Conservation (phyloP, 2,888 invertebrate genomes). For the Andricus curvator region DNA sequence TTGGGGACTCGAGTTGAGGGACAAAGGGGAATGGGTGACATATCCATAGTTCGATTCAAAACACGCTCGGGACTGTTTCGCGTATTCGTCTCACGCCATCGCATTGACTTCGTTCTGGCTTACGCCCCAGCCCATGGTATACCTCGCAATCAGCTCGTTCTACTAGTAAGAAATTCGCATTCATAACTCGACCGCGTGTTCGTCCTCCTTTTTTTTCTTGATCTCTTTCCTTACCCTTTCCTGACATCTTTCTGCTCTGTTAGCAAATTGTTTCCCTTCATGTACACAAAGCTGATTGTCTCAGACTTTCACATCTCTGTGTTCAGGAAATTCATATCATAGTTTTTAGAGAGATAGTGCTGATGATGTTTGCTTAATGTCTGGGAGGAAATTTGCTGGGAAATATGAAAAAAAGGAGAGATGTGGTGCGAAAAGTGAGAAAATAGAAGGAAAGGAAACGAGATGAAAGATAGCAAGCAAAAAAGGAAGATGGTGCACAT, state of each 20-base stretch:
- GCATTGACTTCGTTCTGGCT: slow-evolving; percentile 57
- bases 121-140: slow-evolving; percentile 54
- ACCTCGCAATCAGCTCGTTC: slow-evolving; percentile 68
- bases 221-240: slow-evolving; percentile 49
- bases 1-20: slow-evolving; percentile 49
- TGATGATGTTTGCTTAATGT: not conserved
- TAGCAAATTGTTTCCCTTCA: slow-evolving; percentile 69
- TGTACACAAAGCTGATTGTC: slow-evolving; percentile 62
- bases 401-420: not conserved
- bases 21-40: slow-evolving; percentile 41
- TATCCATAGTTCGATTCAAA: slow-evolving; percentile 65
- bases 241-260: slow-evolving; percentile 53
- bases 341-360: not conserved
- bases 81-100: slow-evolving; percentile 74
- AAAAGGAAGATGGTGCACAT: too few species aligned
- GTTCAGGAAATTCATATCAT: not conserved
- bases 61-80: slow-evolving; percentile 68
- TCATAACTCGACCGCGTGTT: slow-evolving; percentile 69
- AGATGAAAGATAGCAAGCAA: not conserved
- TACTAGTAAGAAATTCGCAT: slow-evolving; percentile 70
- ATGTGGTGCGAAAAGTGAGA: not conserved
- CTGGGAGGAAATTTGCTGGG: not conserved
- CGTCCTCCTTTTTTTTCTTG: slow-evolving; percentile 51
- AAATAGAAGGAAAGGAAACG: not conserved
- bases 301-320: not conserved